Percentiles rank a stretch among this genome's conserved stretches.
Conservation (phyloP, 2,888 invertebrate species). For the Pachydiplax longipennis region DNA sequence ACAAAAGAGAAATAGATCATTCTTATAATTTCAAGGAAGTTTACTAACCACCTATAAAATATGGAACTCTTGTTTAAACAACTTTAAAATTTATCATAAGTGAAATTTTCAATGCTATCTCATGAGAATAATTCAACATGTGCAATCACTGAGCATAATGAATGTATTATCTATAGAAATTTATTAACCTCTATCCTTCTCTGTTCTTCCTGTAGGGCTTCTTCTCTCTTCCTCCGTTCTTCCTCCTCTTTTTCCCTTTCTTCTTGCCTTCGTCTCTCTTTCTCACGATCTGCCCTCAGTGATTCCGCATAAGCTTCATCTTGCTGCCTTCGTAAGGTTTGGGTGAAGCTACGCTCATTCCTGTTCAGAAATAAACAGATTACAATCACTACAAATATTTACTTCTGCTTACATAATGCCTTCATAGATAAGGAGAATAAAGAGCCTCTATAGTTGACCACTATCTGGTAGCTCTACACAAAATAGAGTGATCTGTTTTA, state of each 20-base stretch:
- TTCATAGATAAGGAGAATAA: too few species aligned
- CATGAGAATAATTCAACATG: too few species aligned
- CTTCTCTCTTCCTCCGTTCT: conserved; percentile 57
- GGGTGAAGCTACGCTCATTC: conserved; percentile 83
- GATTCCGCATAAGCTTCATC: conserved; percentile 94
- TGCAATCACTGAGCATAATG: neutral
- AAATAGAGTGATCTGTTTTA: too few species aligned
- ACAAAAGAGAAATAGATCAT: too few species aligned
- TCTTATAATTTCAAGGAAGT: too few species aligned
- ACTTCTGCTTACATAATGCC: too few species aligned
- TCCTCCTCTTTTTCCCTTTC: conserved; percentile 65
- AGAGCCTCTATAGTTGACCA: too few species aligned
- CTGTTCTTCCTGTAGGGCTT: conserved; percentile 55
- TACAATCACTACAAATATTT: neutral
- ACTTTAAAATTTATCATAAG: too few species aligned
- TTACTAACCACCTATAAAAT: too few species aligned
- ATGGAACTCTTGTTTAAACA: too few species aligned
- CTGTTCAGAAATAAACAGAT: conserved; percentile 56
- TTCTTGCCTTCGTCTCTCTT: conserved; percentile 77
- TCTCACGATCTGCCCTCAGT: conserved; percentile 91
- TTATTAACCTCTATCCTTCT: conserved; percentile 58
- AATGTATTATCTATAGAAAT: neutral
- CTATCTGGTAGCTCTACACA: too few species aligned
- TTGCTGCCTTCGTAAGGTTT: conserved; percentile 86
- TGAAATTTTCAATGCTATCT: too few species aligned